Conservation (phyloP, 1,140 invertebrate genomes). For the Drosophila rufa region DNA sequence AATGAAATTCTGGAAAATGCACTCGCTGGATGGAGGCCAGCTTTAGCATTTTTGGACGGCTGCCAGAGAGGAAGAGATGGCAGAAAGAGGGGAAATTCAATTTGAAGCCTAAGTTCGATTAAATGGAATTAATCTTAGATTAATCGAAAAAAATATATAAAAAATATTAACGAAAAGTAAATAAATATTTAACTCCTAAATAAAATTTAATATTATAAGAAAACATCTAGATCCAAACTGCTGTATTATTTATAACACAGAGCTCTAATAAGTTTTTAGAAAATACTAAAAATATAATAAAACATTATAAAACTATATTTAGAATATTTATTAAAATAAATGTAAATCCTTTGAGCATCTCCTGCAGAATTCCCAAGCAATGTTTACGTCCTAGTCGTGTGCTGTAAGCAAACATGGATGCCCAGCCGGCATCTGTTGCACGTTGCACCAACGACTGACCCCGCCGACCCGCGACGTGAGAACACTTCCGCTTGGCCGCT, state of each 20-base stretch:
- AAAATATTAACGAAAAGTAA: neutral
- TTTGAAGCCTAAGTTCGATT: neutral
- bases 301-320: neutral
- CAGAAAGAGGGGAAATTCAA: neutral
- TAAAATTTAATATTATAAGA: too few relatives aligned
- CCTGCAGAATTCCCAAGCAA: neutral
- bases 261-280: too few relatives aligned
- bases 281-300: too few relatives aligned
- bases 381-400: constrained; percentile 62
- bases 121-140: neutral
- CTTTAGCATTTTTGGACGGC: constrained; percentile 18
- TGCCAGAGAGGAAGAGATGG: constrained; percentile 26
- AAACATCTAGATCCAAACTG: too few relatives aligned
- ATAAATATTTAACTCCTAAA: too few relatives aligned
- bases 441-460: constrained; percentile 28
- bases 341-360: neutral
- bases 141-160: neutral
- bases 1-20: constrained; percentile 28
- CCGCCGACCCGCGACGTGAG: constrained; percentile 54
- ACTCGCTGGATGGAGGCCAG: constrained; percentile 21
- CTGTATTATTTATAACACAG: too few relatives aligned
- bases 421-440: constrained; percentile 71
- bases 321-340: neutral
- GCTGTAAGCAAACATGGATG: constrained; percentile 54
- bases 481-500: constrained; percentile 27